These are phyloP conservation scores for Ladona fulva DNA, from an alignment of 1,140 invertebrate species.

Conservation along the genomic window DNA sequence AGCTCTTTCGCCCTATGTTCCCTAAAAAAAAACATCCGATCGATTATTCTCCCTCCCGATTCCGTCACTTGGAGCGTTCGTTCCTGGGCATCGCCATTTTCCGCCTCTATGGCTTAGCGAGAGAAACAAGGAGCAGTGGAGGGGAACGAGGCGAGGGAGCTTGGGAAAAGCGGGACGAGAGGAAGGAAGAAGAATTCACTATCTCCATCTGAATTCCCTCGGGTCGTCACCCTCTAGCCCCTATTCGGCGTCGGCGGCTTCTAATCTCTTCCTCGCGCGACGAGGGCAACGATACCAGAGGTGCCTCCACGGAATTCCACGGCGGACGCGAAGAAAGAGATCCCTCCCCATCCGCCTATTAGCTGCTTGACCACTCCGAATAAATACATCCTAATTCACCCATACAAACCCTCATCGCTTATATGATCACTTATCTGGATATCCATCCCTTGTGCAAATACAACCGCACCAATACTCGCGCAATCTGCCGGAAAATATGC, in stretches of 20 bases:
- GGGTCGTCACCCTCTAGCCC: not conserved
- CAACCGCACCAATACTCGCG: too few relatives aligned
- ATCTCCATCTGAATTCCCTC: constrained; percentile 4
- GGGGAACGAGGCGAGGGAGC: constrained; percentile 30
- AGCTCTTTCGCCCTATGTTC: not conserved
- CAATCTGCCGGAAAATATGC: too few relatives aligned
- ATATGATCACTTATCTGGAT: too few relatives aligned
- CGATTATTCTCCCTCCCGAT: not conserved
- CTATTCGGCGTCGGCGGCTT: not conserved
- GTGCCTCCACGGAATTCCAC: too few relatives aligned
- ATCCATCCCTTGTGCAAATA: too few relatives aligned
- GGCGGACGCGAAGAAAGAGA: not conserved
- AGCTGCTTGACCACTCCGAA: too few relatives aligned
- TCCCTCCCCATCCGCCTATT: not conserved
- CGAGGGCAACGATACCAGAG: not conserved
- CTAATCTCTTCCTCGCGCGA: not conserved
- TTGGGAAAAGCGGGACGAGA: constrained; percentile 15
- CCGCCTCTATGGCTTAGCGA: not conserved
- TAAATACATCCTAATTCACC: too few relatives aligned
- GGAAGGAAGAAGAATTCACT: not conserved
- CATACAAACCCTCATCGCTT: too few relatives aligned
- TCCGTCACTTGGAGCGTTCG: constrained; percentile 18
- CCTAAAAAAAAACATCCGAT: not conserved
- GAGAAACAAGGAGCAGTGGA: not conserved
- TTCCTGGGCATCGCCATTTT: constrained; percentile 18